Conservation (phyloP, 92 coral and sea anemone genomes). For the Chrysogorgia sp. region DNA sequence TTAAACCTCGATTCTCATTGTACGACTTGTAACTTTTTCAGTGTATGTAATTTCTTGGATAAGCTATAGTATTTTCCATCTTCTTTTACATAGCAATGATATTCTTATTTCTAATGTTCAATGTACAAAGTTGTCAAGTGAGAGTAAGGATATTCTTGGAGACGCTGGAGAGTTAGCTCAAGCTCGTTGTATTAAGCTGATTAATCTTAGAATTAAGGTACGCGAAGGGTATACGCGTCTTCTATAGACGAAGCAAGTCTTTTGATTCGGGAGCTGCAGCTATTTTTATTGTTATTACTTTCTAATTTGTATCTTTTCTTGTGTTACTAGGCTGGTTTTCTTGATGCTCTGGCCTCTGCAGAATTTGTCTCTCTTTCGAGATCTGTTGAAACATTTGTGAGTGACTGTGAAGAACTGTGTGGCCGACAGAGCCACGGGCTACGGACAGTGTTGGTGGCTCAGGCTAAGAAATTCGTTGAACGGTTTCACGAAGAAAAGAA, state of each 20-base stretch:
- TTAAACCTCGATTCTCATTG: too few relatives aligned
- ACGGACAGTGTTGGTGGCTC: slow-evolving; percentile 85
- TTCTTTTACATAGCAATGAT: slow-evolving; percentile 38
- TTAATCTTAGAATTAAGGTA: slow-evolving; percentile 96
- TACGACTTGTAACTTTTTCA: too few relatives aligned
- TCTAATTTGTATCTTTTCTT: not conserved
- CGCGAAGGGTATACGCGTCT: too few relatives aligned
- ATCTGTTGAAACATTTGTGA: slow-evolving; percentile 91
- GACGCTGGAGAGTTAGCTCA: slow-evolving; percentile 96
- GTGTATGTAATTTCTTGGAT: too few relatives aligned
- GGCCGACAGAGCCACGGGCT: slow-evolving; percentile 95
- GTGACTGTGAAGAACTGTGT: slow-evolving; percentile 94
- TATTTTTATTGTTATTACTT: not conserved
- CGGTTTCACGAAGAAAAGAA: slow-evolving; percentile 96
- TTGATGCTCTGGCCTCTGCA: slow-evolving; percentile 91
- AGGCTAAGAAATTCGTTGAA: slow-evolving; percentile 95
- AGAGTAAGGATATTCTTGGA: slow-evolving; percentile 91
- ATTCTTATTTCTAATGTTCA: slow-evolving; percentile 75
- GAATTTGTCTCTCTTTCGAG: slow-evolving; percentile 94
- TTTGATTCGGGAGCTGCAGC: not conserved
- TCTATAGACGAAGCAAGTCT: too few relatives aligned
- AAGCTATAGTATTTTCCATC: not conserved
- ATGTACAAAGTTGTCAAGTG: slow-evolving; percentile 76
- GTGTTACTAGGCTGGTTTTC: slow-evolving; percentile 77
- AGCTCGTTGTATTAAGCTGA: slow-evolving; percentile 93